Conservation (phyloP, 2,113 vertebrate species). For the Austrofundulus limnaeus region DNA sequence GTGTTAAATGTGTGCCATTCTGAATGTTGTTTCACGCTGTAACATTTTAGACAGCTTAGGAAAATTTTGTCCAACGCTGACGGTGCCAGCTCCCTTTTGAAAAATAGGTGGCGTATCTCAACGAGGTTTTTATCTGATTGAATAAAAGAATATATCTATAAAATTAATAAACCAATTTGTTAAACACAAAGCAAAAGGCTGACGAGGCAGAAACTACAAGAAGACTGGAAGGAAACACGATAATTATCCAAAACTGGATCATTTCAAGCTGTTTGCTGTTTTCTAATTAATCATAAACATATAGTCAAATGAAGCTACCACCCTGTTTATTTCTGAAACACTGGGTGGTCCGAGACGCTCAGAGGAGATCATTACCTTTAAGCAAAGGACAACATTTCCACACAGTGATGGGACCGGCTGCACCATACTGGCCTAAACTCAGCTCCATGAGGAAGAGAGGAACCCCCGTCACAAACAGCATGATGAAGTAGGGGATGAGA, state of each 20-base stretch:
- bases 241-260: background rate
- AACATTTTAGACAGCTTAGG: no score
- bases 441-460: constrained; percentile 89
- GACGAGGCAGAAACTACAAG: no score
- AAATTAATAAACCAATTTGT: no score
- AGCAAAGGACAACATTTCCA: constrained; percentile 88
- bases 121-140: no score
- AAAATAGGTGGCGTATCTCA: no score
- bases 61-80: no score
- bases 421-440: constrained; percentile 84
- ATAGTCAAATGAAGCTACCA: background rate
- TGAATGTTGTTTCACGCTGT: no score
- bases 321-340: background rate
- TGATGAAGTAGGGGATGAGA: constrained; percentile 85
- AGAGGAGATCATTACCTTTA: constrained; percentile 75
- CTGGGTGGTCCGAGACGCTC: background rate
- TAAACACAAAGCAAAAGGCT: no score
- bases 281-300: background rate
- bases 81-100: no score
- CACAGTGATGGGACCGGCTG: constrained; percentile 80
- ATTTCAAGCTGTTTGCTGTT: background rate
- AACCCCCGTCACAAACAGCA: constrained; percentile 82
- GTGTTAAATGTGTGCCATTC: no score
- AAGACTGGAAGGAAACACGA: no score
- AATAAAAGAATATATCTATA: no score